phyloP scores from a whole-genome alignment of 2,888 invertebrate genomes.

The Apodemia mormo region DNA sequence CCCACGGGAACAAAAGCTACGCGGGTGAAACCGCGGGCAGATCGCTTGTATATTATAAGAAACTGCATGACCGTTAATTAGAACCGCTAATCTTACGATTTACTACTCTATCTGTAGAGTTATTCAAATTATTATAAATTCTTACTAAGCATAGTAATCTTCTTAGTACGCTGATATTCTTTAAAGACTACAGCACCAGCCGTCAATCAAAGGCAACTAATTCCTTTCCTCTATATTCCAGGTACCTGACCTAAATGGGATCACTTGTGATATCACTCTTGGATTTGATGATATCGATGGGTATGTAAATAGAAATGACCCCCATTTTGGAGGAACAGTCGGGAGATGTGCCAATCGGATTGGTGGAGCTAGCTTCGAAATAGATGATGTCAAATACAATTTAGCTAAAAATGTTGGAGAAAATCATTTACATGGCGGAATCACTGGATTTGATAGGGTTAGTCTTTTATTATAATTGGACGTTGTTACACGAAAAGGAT shows the following conservation, averaged over 20 bases:
- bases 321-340: constrained; percentile 92
- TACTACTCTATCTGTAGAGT: too few relatives aligned
- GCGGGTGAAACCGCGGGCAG: too few relatives aligned
- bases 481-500: too few relatives aligned
- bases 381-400: constrained; percentile 82
- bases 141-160: too few relatives aligned
- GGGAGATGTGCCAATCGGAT: constrained; percentile 95
- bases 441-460: constrained; percentile 89
- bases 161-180: too few relatives aligned
- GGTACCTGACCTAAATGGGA: constrained; percentile 87
- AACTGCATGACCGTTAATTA: too few relatives aligned
- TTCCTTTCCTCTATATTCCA: constrained; percentile 34
- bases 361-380: constrained; percentile 80
- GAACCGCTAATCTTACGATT: too few relatives aligned
- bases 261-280: constrained; percentile 88
- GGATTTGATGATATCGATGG: constrained; percentile 91
- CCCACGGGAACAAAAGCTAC: too few relatives aligned
- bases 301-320: constrained; percentile 63
- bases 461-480: constrained; percentile 37
- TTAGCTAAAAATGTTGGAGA: constrained; percentile 87
- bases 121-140: too few relatives aligned
- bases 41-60: too few relatives aligned
- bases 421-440: constrained; percentile 92
- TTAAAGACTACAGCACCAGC: too few relatives aligned
- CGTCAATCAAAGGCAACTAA: not conserved